Base-by-base conservation (phyloP, 2,113 vertebrate species). In the Dipodomys merriami region DNA sequence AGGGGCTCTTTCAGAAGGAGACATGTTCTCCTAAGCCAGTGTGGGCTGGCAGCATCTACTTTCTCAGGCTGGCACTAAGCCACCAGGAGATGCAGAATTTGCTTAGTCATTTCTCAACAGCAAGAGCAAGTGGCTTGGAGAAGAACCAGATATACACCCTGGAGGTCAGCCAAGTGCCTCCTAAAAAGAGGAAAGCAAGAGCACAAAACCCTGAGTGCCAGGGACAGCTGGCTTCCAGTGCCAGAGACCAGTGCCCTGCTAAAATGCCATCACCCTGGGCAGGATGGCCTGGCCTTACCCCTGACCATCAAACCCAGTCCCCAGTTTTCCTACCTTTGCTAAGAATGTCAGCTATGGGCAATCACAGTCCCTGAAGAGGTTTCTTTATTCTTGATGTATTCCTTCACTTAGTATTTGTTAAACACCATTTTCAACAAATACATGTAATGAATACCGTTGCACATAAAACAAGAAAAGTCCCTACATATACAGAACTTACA, bases 71-170 rank as follows among this genome's bases (percentile, higher is more conserved):
- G 95, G 91, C 80, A 84, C 27, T 39, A 33, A 53, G 77, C 69
- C 94, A 89, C 72, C 19, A 60, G 33, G 46, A 86, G 80, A 76
- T 64, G 27, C 60, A 89, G 89, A 94, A 92, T 93, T 72, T 84
- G 86, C 91, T 94, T 92, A 91, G 77, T 96, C 94, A 95, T 93
- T 93, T 92, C 76, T 91, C 77, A 91, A 86, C 22, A 91, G 60
- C 80, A 84, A 96, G 78, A 96, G 23, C 80, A 90, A 94, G 49
- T 84, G 44, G 15, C 49, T 93, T 92, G 16, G 90, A 92, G 69
- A 87, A 91, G 72, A 88, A 96, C 60, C 88, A 96, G 72, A 95
- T 81, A 90, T 86, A 88, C 39, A 78, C 72, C 35, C 9, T 46
- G 49, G 49, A 95, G 29, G 23, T 60, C 87, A 68, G 33, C 49